A percentile compares a stretch with the other conserved stretches of the same genome.
Evolutionary conservation across 2,113 vertebrate genomes (phyloP).

Genomic region (Peromyscus leucopus): DNA sequence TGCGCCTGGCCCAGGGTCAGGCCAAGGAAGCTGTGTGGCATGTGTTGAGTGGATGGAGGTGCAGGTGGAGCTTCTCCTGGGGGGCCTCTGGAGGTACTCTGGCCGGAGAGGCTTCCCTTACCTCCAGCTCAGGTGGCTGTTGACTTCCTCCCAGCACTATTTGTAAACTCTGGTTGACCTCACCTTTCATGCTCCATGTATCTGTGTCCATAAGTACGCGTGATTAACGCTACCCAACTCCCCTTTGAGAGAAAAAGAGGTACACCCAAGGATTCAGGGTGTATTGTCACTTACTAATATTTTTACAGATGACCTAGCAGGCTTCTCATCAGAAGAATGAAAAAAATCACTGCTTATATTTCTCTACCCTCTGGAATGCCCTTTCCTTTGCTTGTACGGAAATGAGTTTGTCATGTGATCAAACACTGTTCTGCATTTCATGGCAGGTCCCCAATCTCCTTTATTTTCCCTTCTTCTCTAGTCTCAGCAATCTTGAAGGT

Average conservation of each 20-base stretch:
- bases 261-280: neutral
- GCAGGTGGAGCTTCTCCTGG: neutral
- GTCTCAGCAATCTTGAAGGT: neutral
- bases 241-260: neutral
- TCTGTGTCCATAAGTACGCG: neutral
- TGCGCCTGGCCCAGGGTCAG: neutral
- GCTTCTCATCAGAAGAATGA: neutral
- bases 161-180: neutral
- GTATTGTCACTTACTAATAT: neutral
- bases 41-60: neutral
- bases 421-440: neutral
- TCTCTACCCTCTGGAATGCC: neutral
- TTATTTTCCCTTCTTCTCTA: neutral
- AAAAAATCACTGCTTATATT: neutral
- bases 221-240: neutral
- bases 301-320: constrained; percentile 10
- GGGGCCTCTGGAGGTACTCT: neutral
- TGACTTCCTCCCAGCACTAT: neutral
- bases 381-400: constrained; percentile 6
- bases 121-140: neutral
- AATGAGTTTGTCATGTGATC: neutral
- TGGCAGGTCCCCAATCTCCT: rapidly evolving
- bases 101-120: neutral
- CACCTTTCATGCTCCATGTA: neutral
- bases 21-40: neutral